Evolutionary conservation across 2,888 invertebrate genomes (phyloP).

Genomic region (Latheticus oryzae): DNA sequence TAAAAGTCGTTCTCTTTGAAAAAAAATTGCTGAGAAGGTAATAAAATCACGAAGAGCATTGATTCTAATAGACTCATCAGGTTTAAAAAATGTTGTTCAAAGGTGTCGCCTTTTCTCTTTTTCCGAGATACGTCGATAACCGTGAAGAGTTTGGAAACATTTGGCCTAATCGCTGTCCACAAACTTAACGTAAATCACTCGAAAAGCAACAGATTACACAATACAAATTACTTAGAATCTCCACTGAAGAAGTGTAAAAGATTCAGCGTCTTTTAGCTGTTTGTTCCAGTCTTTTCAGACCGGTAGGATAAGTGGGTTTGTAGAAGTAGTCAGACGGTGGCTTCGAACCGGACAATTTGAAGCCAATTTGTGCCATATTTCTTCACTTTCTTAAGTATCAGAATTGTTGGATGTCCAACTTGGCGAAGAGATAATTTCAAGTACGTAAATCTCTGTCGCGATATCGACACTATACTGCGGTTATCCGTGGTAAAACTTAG

Average conservation of each 20-base stretch:
- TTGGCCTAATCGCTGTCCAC: constrained; percentile 62
- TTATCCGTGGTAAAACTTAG: constrained; percentile 63
- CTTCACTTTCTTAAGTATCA: constrained; percentile 32
- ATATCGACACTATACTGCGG: constrained; percentile 60
- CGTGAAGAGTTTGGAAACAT: constrained; percentile 59
- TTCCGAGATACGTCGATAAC: constrained; percentile 59
- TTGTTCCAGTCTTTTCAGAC: constrained; percentile 56
- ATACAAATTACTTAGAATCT: constrained; percentile 43
- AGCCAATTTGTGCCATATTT: constrained; percentile 40
- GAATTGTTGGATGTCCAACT: constrained; percentile 41
- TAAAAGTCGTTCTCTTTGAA: not conserved
- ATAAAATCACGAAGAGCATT: constrained; percentile 49
- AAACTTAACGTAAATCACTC: constrained; percentile 61
- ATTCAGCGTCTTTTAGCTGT: constrained; percentile 49
- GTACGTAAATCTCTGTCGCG: constrained; percentile 63
- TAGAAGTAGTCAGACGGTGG: constrained; percentile 60
- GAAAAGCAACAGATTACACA: constrained; percentile 46
- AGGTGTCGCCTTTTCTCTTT: constrained; percentile 63
- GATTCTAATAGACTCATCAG: constrained; percentile 60
- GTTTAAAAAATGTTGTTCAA: constrained; percentile 61
- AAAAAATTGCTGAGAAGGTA: constrained; percentile 28
- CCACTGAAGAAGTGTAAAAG: constrained; percentile 13
- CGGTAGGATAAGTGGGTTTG: constrained; percentile 60
- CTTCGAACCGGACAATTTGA: constrained; percentile 39
- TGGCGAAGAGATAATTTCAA: constrained; percentile 50